Evolutionary conservation across 2,797 vertebrate species (phyloP).

Genomic region (Cyclopterus lumpus): DNA sequence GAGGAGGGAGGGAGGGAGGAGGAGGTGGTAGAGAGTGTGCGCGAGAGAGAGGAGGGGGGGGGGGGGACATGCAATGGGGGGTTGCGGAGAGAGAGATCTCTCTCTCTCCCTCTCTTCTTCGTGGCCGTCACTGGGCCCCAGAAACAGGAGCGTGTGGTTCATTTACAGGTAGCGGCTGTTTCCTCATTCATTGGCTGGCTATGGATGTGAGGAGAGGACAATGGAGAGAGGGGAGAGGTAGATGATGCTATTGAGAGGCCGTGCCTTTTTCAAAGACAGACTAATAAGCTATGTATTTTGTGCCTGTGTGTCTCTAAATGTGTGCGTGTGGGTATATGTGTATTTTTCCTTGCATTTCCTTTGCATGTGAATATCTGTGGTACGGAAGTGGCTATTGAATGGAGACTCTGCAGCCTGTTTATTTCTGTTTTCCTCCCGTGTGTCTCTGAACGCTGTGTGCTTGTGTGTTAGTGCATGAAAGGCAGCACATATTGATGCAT

Average conservation of each 20-base stretch:
- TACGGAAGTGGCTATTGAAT: conserved; percentile 61
- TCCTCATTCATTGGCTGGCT: conserved; percentile 86
- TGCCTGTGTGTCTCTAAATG: conserved; percentile 43
- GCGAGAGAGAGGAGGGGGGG: conserved; percentile 77
- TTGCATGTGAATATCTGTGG: conserved; percentile 62
- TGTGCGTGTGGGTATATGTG: conserved; percentile 34
- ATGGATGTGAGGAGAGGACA: conserved; percentile 85
- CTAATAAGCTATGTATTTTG: conserved; percentile 79
- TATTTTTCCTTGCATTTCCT: conserved; percentile 35
- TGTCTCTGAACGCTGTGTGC: conserved; percentile 56
- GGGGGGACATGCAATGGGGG: conserved; percentile 85
- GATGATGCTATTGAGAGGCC: conserved; percentile 82
- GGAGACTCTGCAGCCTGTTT: conserved; percentile 78
- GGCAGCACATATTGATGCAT: conserved; percentile 75
- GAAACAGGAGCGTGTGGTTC: conserved; percentile 96
- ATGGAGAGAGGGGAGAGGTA: conserved; percentile 87
- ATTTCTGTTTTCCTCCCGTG: conserved; percentile 69
- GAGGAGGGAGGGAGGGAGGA: conserved; percentile 45
- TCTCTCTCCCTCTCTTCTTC: conserved; percentile 93
- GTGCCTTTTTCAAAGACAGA: conserved; percentile 81
- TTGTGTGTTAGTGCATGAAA: conserved; percentile 64
- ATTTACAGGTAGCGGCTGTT: conserved; percentile 95
- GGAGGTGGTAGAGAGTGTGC: conserved; percentile 49
- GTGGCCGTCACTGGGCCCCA: conserved; percentile 94
- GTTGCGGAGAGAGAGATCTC: conserved; percentile 86